Evolutionary conservation across 1,140 invertebrate genomes (phyloP).

Genomic region (Holotrichia oblita): DNA sequence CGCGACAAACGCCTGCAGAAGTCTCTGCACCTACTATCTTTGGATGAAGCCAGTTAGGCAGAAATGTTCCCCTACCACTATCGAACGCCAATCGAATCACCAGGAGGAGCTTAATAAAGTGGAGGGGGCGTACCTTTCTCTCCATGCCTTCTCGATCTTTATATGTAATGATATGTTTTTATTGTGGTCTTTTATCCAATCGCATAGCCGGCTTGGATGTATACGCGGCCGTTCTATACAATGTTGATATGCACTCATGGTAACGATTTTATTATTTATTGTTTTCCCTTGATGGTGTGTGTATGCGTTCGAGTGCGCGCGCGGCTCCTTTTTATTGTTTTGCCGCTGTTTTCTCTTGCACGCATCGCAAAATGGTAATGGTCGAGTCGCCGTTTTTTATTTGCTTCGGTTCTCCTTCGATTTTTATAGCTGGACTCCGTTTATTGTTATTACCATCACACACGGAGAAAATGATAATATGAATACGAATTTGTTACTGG

Average conservation of each 20-base stretch:
- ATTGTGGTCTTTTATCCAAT: constrained; percentile 59
- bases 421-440: constrained; percentile 7
- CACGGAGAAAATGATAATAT: too few relatives aligned
- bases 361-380: constrained; percentile 30
- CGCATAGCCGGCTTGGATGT: constrained; percentile 40
- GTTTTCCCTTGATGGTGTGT: constrained; percentile 13
- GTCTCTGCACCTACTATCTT: constrained; percentile 44
- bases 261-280: constrained; percentile 40
- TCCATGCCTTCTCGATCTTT: constrained; percentile 45
- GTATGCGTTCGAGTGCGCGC: not conserved
- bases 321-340: constrained; percentile 29
- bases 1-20: constrained; percentile 37
- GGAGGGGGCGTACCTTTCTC: constrained; percentile 52
- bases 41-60: constrained; percentile 30
- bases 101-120: constrained; percentile 57
- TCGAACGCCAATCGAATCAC: constrained; percentile 48
- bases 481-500: too few relatives aligned
- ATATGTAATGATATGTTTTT: constrained; percentile 60
- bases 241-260: constrained; percentile 42
- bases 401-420: not conserved
- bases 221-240: constrained; percentile 38
- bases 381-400: not conserved
- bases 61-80: constrained; percentile 41
- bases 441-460: not conserved
- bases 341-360: constrained; percentile 15